phyloP scores from a whole-genome alignment of 2,888 invertebrate genomes.

The Netelia inedita region DNA sequence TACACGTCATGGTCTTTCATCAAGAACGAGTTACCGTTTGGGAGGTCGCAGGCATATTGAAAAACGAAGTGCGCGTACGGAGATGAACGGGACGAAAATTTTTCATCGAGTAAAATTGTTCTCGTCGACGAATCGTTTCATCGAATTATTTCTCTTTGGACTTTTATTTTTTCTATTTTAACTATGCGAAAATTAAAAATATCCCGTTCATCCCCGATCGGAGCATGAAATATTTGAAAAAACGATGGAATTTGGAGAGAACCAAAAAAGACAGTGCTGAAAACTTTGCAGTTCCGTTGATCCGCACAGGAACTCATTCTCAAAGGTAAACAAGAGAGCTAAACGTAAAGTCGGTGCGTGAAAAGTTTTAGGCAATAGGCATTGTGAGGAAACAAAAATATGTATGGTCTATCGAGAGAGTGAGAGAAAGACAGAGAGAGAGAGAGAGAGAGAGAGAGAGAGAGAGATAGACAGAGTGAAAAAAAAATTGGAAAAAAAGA shows the following conservation, averaged over 20 bases:
- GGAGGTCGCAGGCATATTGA: slow-evolving; percentile 17
- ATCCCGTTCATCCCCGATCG: not conserved
- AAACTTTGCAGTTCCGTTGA: slow-evolving; percentile 38
- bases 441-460: slow-evolving; percentile 17
- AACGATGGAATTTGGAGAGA: slow-evolving; percentile 6
- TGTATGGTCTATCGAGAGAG: slow-evolving; percentile 51
- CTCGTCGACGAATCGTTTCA: not conserved
- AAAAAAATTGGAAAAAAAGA: slow-evolving; percentile 36
- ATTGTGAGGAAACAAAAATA: slow-evolving; percentile 36
- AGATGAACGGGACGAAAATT: not conserved
- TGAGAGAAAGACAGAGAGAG: slow-evolving; percentile 15
- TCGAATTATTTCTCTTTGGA: not conserved
- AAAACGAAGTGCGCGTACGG: not conserved
- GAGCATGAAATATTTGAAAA: not conserved
- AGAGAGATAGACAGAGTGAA: slow-evolving; percentile 19
- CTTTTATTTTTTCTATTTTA: not conserved
- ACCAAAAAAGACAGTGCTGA: slow-evolving; percentile 11
- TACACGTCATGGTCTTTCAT: slow-evolving; percentile 28
- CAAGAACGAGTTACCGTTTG: slow-evolving; percentile 61
- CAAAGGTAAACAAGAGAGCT: slow-evolving; percentile 39
- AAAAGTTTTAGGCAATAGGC: slow-evolving; percentile 24
- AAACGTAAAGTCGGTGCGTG: slow-evolving; percentile 37
- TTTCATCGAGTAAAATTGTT: not conserved
- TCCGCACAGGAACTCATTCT: slow-evolving; percentile 58
- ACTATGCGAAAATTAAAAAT: not conserved